Evolutionary conservation across 2,797 vertebrate species (phyloP).

Genomic region (Acipenser oxyrinchus): DNA sequence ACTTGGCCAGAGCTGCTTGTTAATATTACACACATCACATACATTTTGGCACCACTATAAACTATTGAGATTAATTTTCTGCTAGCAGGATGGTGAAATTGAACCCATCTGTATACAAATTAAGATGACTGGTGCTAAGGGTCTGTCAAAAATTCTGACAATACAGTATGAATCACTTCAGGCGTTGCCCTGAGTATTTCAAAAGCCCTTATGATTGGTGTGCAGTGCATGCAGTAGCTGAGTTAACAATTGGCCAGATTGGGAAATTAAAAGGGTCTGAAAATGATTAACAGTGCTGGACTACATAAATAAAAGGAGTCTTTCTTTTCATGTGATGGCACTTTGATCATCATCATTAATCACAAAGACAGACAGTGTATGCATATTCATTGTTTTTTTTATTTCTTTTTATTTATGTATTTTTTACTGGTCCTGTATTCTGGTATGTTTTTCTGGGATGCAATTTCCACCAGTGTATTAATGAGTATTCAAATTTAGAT

Average conservation of each 20-base stretch:
- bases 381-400: neutral
- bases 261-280: neutral
- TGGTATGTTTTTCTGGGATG: too few species aligned
- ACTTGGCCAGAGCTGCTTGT: too few species aligned
- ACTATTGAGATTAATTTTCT: neutral
- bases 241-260: conserved; percentile 7
- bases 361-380: neutral
- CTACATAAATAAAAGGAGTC: conserved; percentile 7
- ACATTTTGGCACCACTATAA: neutral
- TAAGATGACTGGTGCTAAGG: neutral
- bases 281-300: conserved; percentile 14
- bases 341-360: conserved; percentile 3
- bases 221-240: conserved; percentile 2
- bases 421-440: too few species aligned
- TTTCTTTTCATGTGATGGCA: neutral
- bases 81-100: conserved; percentile 1
- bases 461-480: too few species aligned
- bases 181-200: neutral
- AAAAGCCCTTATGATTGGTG: neutral
- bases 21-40: neutral
- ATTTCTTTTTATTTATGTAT: neutral
- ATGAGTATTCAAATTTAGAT: too few species aligned
- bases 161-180: neutral
- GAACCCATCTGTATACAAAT: neutral
- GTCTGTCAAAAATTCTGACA: neutral